Evolutionary conservation across 2,113 vertebrate species (phyloP), one percentile per base, ranked within the genome.

Genomic region (Girardinichthys multiradiatus): DNA sequence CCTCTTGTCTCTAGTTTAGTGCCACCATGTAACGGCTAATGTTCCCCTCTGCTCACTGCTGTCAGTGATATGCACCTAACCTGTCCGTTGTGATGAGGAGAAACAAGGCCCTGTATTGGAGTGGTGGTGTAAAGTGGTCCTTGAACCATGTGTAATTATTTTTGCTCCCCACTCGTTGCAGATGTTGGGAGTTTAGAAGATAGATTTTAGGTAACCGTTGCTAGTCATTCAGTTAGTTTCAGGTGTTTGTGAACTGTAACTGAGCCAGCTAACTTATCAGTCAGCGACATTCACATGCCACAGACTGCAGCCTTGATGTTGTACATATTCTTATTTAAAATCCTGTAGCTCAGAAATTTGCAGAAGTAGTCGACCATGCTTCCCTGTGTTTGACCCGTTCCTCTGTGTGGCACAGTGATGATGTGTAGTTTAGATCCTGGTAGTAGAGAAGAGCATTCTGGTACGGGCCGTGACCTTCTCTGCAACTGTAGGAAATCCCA

Each of bases 191-290:
- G 70, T 70, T 77, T 72, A 65, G 68, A 45, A 51, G 19, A 29
- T 59, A 11, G 57, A 0, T 58, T 67, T 70, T 76, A 77, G 79
- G 48, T 71, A 45, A 68, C 21, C 79, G 81, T 82, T 61, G 61
- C 71, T 90, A 65, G 82, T 77, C 57, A 7, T 61, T 84, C 13
- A 42, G 82, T 84, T 15, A 42, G 83, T 62, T 90, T 84, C 37
- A 60, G 74, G 69, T 90, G 88, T 91, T 88, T 90, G 81, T 85
- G 81, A 90, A 86, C 80, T 92, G 85, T 92, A 90, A 85, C 93
- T 94, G 93, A 94, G 92, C 94, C 92, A 91, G 77, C 84, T 79
- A 77, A 85, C 72, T 81, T 76, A 77, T 54, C 61, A 58, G 72
- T 74, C 69, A 0, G 67, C 58, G n/a, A 61, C 60, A 54, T 63